Conservation (phyloP, 2,797 vertebrate genomes). For the Antennarius maculatus region DNA sequence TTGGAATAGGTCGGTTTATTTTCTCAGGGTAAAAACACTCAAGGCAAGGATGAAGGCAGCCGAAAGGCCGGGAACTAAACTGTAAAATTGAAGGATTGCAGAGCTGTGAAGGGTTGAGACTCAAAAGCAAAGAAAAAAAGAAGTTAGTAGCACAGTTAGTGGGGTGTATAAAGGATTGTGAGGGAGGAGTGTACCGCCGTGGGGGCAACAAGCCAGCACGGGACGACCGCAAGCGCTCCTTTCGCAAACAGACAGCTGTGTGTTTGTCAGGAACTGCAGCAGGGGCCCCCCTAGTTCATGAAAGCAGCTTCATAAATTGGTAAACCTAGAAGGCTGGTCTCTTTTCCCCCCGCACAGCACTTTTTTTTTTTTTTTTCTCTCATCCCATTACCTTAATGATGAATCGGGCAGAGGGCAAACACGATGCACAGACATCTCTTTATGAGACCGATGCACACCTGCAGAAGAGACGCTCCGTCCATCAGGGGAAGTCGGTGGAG, state of each 20-base stretch:
- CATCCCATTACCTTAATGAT: conserved; percentile 74
- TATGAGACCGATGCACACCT: conserved; percentile 79
- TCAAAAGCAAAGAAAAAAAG: conserved; percentile 45
- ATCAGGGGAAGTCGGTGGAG: conserved; percentile 55
- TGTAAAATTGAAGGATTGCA: conserved; percentile 49
- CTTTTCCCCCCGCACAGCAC: conserved; percentile 45
- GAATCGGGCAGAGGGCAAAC: conserved; percentile 73
- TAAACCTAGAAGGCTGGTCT: conserved; percentile 74
- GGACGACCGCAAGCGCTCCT: conserved; percentile 54
- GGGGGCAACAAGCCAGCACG: conserved; percentile 56
- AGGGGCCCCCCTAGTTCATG: conserved; percentile 63
- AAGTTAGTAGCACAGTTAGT: conserved; percentile 48
- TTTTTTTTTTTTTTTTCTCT: conserved; percentile 78
- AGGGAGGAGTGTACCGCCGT: conserved; percentile 29
- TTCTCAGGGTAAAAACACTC: conserved; percentile 75
- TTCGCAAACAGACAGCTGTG: conserved; percentile 74
- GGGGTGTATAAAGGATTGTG: conserved; percentile 42
- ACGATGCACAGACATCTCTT: conserved; percentile 75
- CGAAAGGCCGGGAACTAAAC: conserved; percentile 36
- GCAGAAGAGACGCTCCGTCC: conserved; percentile 62
- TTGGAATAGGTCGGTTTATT: conserved; percentile 65
- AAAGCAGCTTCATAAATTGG: conserved; percentile 81
- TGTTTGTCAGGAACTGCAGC: conserved; percentile 67
- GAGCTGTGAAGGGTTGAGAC: conserved; percentile 34
- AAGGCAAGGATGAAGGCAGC: conserved; percentile 60